phyloP scores from a whole-genome alignment of 2,113 vertebrate genomes.

The Stercorarius parasiticus region DNA sequence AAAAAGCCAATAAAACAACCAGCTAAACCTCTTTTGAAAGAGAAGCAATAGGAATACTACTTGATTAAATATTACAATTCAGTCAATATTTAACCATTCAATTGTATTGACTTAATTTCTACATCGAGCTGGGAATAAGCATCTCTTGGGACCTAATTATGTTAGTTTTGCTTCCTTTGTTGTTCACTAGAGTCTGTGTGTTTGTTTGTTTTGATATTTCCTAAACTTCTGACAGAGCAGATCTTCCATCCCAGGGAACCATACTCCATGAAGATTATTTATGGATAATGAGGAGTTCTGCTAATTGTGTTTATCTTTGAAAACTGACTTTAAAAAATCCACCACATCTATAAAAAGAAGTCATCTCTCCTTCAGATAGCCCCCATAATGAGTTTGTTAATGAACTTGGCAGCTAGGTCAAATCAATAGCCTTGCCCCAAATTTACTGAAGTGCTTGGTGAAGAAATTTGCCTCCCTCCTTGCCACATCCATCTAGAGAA shows the following conservation, averaged over 20 bases:
- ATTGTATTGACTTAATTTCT: conserved; percentile 47
- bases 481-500: not conserved
- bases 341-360: not conserved
- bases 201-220: not conserved
- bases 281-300: not conserved
- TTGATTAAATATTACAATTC: conserved; percentile 60
- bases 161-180: not conserved
- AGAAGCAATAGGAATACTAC: conserved; percentile 31
- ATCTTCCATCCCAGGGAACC: not conserved
- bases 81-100: conserved; percentile 59
- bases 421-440: not conserved
- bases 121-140: not conserved
- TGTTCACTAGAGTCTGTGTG: not conserved
- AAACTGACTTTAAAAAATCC: not conserved
- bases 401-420: not conserved
- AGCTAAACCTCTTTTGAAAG: conserved; percentile 29
- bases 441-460: not conserved
- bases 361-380: not conserved
- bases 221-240: not conserved
- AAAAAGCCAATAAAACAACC: conserved; percentile 48
- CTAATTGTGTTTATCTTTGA: not conserved
- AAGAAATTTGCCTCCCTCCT: not conserved
- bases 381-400: not conserved
- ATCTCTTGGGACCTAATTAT: conserved; percentile 34
- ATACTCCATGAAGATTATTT: not conserved